Evolutionary conservation across 1,140 invertebrate genomes (phyloP).

Genomic region (Drosophila bocqueti): DNA sequence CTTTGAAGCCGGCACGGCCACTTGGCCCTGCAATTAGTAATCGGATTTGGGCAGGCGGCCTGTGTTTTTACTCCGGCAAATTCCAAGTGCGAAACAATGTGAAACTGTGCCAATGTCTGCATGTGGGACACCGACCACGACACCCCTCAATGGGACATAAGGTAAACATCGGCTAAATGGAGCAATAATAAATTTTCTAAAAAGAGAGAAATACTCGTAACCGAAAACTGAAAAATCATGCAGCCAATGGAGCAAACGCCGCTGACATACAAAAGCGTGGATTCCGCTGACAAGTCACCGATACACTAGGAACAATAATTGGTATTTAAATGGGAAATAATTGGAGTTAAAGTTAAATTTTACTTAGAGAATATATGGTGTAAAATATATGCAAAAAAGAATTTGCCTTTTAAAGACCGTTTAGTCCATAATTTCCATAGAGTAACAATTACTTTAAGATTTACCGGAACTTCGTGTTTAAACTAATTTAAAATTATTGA

Average conservation of each 20-base stretch:
- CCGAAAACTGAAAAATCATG: conserved; percentile 71
- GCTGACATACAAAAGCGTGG: conserved; percentile 67
- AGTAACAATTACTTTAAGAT: not conserved
- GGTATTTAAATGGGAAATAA: not conserved
- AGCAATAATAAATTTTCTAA: conserved; percentile 58
- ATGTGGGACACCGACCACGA: conserved; percentile 27
- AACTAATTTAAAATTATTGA: no score
- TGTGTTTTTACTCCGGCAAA: conserved; percentile 20
- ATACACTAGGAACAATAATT: not conserved
- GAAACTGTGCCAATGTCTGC: conserved; percentile 52
- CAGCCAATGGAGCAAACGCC: conserved; percentile 73
- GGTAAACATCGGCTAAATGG: conserved; percentile 28
- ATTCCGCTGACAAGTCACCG: conserved; percentile 62
- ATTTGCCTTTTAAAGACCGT: rapidly evolving
- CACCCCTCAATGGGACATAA: conserved; percentile 16
- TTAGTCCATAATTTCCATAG: no score
- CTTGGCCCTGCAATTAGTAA: conserved; percentile 35
- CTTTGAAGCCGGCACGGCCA: conserved; percentile 9
- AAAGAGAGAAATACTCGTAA: conserved; percentile 42
- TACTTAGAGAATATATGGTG: not conserved
- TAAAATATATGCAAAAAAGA: not conserved
- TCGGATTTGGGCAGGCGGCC: conserved; percentile 17
- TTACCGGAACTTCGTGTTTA: no score
- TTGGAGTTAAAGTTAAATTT: not conserved
- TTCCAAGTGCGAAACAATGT: conserved; percentile 19